These are phyloP conservation scores for Shinisaurus crocodilurus DNA, from an alignment of 2,113 vertebrate genomes.

Conservation along the genomic window DNA sequence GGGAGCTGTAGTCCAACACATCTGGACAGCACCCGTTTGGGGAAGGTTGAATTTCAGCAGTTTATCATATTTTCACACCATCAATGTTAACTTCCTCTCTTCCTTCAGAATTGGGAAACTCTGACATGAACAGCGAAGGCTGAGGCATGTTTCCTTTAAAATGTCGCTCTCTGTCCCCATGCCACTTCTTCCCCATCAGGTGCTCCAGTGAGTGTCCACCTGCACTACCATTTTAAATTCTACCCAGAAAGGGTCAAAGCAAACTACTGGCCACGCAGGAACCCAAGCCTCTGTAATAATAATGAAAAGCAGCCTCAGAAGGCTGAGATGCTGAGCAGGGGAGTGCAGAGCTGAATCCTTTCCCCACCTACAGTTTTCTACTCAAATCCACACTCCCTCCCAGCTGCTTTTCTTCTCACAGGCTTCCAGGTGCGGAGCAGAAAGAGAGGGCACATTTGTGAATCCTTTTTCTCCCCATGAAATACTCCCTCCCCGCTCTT, in stretches of 20 bases:
- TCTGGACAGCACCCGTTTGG: background rate
- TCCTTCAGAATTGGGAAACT: background rate
- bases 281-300: background rate
- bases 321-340: background rate
- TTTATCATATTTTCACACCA: background rate
- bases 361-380: too few species aligned
- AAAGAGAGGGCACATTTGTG: too few species aligned
- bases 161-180: background rate
- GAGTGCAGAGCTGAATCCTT: background rate
- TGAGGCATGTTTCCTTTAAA: rapidly evolving
- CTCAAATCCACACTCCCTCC: too few species aligned
- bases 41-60: too few species aligned
- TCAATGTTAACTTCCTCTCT: background rate
- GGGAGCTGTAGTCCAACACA: background rate
- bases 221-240: background rate
- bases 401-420: too few species aligned
- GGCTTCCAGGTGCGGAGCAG: too few species aligned
- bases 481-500: too few species aligned
- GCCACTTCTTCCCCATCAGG: background rate
- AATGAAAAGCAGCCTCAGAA: background rate
- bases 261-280: background rate
- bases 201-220: background rate
- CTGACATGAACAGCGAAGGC: background rate
- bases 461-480: too few species aligned
- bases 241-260: background rate